Conservation (phyloP, 2,888 invertebrate genomes). For the Calameuta filiformis region DNA sequence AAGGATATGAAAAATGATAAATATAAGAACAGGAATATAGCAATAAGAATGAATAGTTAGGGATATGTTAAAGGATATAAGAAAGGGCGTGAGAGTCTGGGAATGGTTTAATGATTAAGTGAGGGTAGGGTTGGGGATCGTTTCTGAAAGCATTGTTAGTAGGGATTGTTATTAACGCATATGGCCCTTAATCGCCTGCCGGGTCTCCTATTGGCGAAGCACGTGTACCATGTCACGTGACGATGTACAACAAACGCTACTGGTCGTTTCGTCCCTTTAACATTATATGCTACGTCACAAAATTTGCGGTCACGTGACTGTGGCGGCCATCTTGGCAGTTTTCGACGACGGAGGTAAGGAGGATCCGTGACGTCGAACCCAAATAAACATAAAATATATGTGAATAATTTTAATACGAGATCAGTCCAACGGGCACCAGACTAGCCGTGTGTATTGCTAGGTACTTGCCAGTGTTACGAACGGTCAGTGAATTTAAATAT, state of each 20-base stretch:
- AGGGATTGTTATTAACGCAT: conserved; percentile 20
- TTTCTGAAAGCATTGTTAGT: conserved; percentile 17
- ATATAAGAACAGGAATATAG: too few relatives aligned
- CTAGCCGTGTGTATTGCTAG: conserved; percentile 3
- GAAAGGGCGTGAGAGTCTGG: too few relatives aligned
- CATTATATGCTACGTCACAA: conserved; percentile 52
- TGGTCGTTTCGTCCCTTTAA: conserved; percentile 51
- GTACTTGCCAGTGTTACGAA: conserved; percentile 19
- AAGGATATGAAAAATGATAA: too few relatives aligned
- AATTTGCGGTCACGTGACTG: conserved; percentile 57
- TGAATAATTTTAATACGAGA: conserved; percentile 36
- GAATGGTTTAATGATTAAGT: too few relatives aligned
- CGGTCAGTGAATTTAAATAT: conserved; percentile 54
- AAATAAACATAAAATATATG: conserved; percentile 55
- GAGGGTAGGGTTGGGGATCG: too few relatives aligned
- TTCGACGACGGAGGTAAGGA: conserved; percentile 56
- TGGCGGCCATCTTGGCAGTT: conserved; percentile 56
- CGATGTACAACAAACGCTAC: conserved; percentile 35
- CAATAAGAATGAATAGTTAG: too few relatives aligned
- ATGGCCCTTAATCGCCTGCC: conserved; percentile 44
- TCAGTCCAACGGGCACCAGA: conserved; percentile 8
- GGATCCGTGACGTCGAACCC: conserved; percentile 55
- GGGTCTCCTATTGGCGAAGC: conserved; percentile 42
- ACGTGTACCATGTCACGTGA: conserved; percentile 48
- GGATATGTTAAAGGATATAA: too few relatives aligned